phyloP scores from a whole-genome alignment of 2,797 vertebrate genomes.

The Notoglanidium macrostoma region DNA sequence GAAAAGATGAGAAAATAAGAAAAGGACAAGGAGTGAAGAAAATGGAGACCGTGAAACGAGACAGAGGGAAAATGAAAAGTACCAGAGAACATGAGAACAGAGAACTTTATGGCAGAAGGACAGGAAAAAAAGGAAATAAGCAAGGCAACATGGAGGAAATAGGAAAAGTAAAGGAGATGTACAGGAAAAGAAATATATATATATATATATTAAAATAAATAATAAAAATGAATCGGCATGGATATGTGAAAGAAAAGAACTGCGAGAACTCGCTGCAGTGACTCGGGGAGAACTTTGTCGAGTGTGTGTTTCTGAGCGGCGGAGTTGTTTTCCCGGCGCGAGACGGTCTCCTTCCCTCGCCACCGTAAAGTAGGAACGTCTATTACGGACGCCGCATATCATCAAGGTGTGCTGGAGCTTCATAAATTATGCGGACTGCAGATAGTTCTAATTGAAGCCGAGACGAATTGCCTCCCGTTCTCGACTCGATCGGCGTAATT shows the following conservation, averaged over 20 bases:
- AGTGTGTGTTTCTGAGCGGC: not conserved
- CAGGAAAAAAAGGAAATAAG: not conserved
- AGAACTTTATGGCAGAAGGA: not conserved
- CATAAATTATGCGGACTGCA: slow-evolving; percentile 62
- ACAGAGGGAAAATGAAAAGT: not conserved
- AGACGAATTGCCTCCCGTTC: slow-evolving; percentile 64
- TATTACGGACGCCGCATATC: slow-evolving; percentile 44
- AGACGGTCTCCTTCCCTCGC: slow-evolving; percentile 11
- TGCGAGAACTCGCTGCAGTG: not conserved
- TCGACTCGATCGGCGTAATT: slow-evolving; percentile 72
- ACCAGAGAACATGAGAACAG: not conserved
- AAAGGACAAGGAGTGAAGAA: too few species aligned
- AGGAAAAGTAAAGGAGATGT: not conserved
- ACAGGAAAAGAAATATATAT: not conserved
- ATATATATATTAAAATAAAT: not conserved
- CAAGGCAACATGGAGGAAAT: not conserved
- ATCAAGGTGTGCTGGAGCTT: slow-evolving; percentile 53
- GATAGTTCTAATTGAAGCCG: slow-evolving; percentile 65
- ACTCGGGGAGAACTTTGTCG: not conserved
- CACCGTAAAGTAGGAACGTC: slow-evolving; percentile 39
- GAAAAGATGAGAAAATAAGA: not conserved
- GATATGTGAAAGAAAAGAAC: not conserved
- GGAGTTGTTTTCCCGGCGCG: not conserved
- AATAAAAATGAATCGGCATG: not conserved
- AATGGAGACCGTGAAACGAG: not conserved